Base-by-base conservation (phyloP, 2,888 invertebrate genomes). In the Drosophila emarginata region DNA sequence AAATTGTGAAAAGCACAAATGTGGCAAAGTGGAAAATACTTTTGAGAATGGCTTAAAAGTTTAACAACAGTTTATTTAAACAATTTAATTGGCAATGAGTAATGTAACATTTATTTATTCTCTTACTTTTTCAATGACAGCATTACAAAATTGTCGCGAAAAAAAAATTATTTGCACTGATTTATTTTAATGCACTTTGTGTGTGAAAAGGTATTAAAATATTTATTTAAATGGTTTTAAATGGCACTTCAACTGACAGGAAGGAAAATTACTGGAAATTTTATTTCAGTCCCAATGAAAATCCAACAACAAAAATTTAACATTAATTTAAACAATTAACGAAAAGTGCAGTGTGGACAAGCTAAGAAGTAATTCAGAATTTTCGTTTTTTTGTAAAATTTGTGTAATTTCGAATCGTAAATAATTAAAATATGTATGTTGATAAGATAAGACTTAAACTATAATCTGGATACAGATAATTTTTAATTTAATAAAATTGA, bases 111-210 rank as follows among this genome's bases (percentile, higher is more conserved):
- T 39, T 39, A 57, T 39, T 57, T 39, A 57, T 36, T 54, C 59
- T 28, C 28, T 59, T 50, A 12, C 15, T 7, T 39, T 28, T 45
- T 18, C 40, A 45, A 18, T 45, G 18, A 45, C 4, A 45, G 14
- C 18, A 45, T 18, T 9, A 45, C 15, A 18, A 45, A 18, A 45
- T 18, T 40, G 15, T 6, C 0, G 40, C 15, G 14, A 11, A 45
- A 21, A 45, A 18, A 26, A 28, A 53, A 32, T 7, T 53, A 32
- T 32, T 53, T 53, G 14, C 58, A 52, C 67, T 67, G 72, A 72
- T 82, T 82, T 76, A 80, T 76, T 83, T 81, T 72, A 82, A 85
- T 69, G 80, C 76, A 85, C 73, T 79, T 81, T 69, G 9, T 37
- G 56, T 63, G 63, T 50, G 66, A 54, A 18, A 45, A 40, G 63